Evolutionary conservation across 2,888 invertebrate species (phyloP).

Genomic region (Stomorhina lunata): DNA sequence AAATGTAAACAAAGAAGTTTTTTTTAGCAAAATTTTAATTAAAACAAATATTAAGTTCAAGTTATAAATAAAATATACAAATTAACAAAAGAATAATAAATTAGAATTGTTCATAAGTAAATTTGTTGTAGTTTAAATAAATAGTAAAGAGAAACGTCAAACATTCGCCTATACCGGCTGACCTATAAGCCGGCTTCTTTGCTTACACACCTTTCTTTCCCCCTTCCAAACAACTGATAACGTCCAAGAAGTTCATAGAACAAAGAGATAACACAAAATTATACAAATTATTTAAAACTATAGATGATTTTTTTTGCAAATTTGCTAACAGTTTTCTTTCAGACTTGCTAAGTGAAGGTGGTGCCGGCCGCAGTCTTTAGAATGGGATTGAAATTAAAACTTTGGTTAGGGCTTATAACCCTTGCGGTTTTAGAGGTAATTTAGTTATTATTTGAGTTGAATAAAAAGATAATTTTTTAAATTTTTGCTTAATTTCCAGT

Average conservation of each 20-base stretch:
- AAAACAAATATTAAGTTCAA: no score
- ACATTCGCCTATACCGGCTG: no score
- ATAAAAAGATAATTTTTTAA: neutral
- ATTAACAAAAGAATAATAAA: no score
- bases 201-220: neutral
- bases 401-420: neutral
- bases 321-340: conserved; percentile 3
- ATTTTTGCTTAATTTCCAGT: neutral
- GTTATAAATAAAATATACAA: no score
- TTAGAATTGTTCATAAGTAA: no score
- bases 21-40: no score
- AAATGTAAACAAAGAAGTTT: no score
- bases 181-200: no score
- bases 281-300: neutral
- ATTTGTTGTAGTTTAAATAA: no score
- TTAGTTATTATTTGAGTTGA: neutral
- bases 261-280: neutral
- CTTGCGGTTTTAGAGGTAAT: conserved; percentile 40
- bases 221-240: conserved; percentile 29
- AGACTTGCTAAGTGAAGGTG: neutral
- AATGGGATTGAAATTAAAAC: neutral
- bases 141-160: no score
- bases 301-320: neutral
- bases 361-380: neutral
- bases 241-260: neutral